phyloP scores from a whole-genome alignment of 1,140 invertebrate species.

The Limonius californicus region DNA sequence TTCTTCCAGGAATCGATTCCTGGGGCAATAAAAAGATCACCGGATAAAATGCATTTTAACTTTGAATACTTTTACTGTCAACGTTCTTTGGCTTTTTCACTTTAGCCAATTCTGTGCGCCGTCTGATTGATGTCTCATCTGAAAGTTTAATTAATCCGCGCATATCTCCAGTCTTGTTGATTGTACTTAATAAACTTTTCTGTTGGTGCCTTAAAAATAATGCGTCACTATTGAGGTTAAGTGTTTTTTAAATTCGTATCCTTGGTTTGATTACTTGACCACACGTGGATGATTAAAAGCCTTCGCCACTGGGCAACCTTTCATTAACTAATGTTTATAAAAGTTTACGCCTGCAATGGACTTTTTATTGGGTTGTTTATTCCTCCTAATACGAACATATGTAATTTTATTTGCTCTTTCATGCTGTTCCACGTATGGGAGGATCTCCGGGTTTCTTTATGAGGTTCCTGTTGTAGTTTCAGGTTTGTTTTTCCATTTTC shows the following conservation, averaged over 20 bases:
- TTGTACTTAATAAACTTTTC: not conserved
- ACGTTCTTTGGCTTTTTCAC: not conserved
- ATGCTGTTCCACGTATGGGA: not conserved
- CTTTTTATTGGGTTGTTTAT: not conserved
- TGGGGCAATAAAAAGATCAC: constrained; percentile 31
- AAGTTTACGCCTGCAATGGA: not conserved
- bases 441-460: not conserved
- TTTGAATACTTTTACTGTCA: constrained; percentile 17
- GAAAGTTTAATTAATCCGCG: constrained; percentile 2
- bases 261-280: constrained; percentile 13
- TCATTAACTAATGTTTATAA: not conserved
- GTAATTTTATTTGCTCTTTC: not conserved
- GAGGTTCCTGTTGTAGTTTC: not conserved
- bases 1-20: constrained; percentile 17
- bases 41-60: constrained; percentile 19
- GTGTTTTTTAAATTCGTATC: constrained; percentile 17
- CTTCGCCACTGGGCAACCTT: constrained; percentile 6
- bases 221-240: constrained; percentile 19
- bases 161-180: not conserved
- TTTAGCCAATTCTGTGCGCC: not conserved
- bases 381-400: not conserved
- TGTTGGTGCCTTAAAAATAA: not conserved
- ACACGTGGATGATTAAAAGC: constrained; percentile 17
- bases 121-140: constrained; percentile 1
- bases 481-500: not conserved